These are phyloP conservation scores for Leptoteleia sp. DNA, from an alignment of 1,140 invertebrate genomes.

Conservation along the genomic window DNA sequence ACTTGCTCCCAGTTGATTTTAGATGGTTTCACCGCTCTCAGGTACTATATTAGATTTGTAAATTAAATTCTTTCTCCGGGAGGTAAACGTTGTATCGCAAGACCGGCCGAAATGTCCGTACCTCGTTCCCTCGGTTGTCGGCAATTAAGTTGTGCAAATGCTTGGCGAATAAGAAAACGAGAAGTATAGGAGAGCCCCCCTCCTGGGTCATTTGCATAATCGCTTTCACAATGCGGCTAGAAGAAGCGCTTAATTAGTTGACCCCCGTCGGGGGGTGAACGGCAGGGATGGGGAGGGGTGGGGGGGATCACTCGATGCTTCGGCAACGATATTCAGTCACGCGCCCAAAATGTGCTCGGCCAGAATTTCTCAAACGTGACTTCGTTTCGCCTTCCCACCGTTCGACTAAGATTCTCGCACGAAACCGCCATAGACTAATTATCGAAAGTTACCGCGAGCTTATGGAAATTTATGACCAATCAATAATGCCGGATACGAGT, in stretches of 20 bases:
- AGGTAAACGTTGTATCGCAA: not conserved
- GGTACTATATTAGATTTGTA: too few relatives aligned
- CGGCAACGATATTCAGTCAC: slow-evolving; percentile 42
- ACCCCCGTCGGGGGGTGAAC: slow-evolving; percentile 65
- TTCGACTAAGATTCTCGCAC: slow-evolving; percentile 12
- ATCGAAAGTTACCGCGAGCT: slow-evolving; percentile 8
- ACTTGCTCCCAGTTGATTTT: too few relatives aligned
- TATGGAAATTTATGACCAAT: slow-evolving; percentile 21
- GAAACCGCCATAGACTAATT: not conserved
- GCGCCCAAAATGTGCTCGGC: slow-evolving; percentile 41
- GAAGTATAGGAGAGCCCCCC: slow-evolving; percentile 44
- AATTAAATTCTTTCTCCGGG: not conserved
- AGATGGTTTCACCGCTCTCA: too few relatives aligned
- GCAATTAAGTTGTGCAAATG: slow-evolving; percentile 71
- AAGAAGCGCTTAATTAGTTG: slow-evolving; percentile 70
- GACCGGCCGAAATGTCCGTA: slow-evolving; percentile 24
- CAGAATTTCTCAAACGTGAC: slow-evolving; percentile 37
- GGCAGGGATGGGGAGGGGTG: too few relatives aligned
- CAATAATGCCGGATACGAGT: not conserved
- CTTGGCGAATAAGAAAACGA: slow-evolving; percentile 48
- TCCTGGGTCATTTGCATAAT: slow-evolving; percentile 68
- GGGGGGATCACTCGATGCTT: slow-evolving; percentile 33
- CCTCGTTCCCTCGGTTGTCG: slow-evolving; percentile 12
- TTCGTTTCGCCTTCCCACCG: slow-evolving; percentile 21
- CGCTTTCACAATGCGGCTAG: slow-evolving; percentile 65